Evolutionary conservation across 1,140 invertebrate genomes (phyloP), one percentile per base, ranked within the genome.

Genomic region (Colletes gigas): DNA sequence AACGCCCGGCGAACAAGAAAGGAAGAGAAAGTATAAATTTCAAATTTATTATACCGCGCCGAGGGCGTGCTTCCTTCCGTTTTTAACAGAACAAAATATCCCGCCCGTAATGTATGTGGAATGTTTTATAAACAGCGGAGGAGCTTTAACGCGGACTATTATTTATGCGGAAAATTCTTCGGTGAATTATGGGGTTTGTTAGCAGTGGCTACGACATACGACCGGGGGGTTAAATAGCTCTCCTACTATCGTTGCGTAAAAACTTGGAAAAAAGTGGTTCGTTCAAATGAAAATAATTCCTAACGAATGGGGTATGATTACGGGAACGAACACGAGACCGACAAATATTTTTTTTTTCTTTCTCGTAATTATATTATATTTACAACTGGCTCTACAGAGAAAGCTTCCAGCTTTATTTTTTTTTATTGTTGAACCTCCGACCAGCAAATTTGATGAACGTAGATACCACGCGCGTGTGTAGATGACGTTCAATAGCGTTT

Each of bases 71-170:
- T 79, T 57, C 50, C 60, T 66, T 73, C 17, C 52, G 39, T 19
- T 72, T 66, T 63, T 55, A 62, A 44, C 10, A 17, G 50, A 78
- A 72, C 52, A 21, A 57, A 66, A 73, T 79, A 79, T 57, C 59
- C 15, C 4, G 68, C 17, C 4, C 30, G 69, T 79, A 79, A 73
- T 78, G 59, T 72, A 72, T 55, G 41, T 54, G 73, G 60, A 73
- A 73, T 79, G 60, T 79, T 79, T 79, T 50, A 79, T 79, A 79
- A 79, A 79, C 77, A 73, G 72, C 60, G 39, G 69, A 47, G 77
- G 60, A 65, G 60, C 52, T 79, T 73, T 72, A 73, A 79, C 60
- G n/a, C 15, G 77, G 77, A 62, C 41, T 73, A 65, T 79, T 79
- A 79, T 79, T 79, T 73, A 73, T 70, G 69, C 59, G 68, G 77